A percentile compares a stretch with the other conserved stretches of the same genome.
These are phyloP conservation scores for Alloscopus bannaensis DNA, from an alignment of 2,888 invertebrate genomes.

Conservation along the genomic window DNA sequence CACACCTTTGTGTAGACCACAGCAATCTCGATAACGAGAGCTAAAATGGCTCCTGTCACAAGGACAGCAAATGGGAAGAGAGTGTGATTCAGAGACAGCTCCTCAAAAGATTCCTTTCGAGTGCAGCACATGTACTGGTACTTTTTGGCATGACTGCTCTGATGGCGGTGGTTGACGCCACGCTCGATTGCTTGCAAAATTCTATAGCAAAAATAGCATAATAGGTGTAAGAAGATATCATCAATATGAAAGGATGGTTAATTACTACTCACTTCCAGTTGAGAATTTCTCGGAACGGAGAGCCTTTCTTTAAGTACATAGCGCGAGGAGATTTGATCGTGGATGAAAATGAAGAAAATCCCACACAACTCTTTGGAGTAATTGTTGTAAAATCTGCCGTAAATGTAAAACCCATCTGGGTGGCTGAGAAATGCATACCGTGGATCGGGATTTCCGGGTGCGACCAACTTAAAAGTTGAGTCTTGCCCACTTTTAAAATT, in stretches of 20 bases:
- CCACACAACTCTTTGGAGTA: constrained; percentile 16
- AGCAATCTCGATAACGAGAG: not conserved
- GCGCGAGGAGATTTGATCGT: constrained; percentile 10
- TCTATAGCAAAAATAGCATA: constrained; percentile 10
- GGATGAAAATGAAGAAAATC: constrained; percentile 10
- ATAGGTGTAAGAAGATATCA: not conserved
- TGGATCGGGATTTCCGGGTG: not conserved
- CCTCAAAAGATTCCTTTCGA: not conserved
- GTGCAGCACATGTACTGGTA: constrained; percentile 10
- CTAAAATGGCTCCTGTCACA: not conserved
- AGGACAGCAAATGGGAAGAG: constrained; percentile 6
- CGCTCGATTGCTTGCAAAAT: constrained; percentile 25
- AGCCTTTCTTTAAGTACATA: constrained; percentile 31
- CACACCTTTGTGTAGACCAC: not conserved
- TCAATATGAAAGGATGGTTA: not conserved
- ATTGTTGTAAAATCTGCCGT: not conserved
- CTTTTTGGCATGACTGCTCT: not conserved
- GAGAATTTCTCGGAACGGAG: constrained; percentile 2
- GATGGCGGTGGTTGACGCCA: constrained; percentile 33
- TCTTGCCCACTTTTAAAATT: constrained; percentile 11
- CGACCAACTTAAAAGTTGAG: not conserved
- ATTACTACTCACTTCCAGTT: constrained; percentile 26
- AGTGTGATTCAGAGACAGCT: constrained; percentile 16
- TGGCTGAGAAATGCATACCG: constrained; percentile 31
- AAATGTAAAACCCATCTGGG: constrained; percentile 31